Evolutionary conservation across 2,888 invertebrate species (phyloP).

Genomic region (Adelphocoris suturalis): DNA sequence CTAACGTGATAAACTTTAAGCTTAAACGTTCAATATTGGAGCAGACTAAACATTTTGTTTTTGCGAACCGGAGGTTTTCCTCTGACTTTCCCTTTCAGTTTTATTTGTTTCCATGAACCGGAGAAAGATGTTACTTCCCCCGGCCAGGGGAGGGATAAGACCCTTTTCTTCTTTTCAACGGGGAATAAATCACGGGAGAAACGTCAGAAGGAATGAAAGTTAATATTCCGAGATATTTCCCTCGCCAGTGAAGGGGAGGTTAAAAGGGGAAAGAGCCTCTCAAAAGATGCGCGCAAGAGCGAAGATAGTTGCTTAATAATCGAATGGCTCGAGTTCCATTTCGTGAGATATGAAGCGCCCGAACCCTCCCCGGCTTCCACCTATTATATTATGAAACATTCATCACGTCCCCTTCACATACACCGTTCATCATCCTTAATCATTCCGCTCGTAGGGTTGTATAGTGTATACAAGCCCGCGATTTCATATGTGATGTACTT

Average conservation of each 20-base stretch:
- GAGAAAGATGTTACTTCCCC: not conserved
- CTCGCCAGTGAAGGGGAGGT: not conserved
- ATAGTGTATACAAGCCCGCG: not conserved
- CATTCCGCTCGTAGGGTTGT: conserved; percentile 2
- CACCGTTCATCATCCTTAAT: conserved; percentile 56
- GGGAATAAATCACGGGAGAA: conserved; percentile 40
- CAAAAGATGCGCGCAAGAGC: conserved; percentile 39
- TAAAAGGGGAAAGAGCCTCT: not conserved
- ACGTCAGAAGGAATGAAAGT: conserved; percentile 55
- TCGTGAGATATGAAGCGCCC: conserved; percentile 31
- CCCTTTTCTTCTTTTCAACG: conserved; percentile 11
- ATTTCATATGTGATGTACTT: not conserved
- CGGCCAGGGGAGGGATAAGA: not conserved
- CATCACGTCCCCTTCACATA: conserved; percentile 54
- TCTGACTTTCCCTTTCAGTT: not conserved
- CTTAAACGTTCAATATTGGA: no score
- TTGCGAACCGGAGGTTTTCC: not conserved
- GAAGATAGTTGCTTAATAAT: conserved; percentile 60
- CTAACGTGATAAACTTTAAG: no score
- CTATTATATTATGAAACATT: conserved; percentile 56
- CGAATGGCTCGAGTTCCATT: conserved; percentile 60
- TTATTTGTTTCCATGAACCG: conserved; percentile 9
- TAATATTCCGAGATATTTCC: conserved; percentile 30
- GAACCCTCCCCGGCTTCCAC: not conserved
- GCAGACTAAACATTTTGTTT: no score